Percentiles rank a stretch among this genome's conserved stretches.
Evolutionary conservation across 2,113 vertebrate species (phyloP).

Genomic region (Circaetus gallicus): DNA sequence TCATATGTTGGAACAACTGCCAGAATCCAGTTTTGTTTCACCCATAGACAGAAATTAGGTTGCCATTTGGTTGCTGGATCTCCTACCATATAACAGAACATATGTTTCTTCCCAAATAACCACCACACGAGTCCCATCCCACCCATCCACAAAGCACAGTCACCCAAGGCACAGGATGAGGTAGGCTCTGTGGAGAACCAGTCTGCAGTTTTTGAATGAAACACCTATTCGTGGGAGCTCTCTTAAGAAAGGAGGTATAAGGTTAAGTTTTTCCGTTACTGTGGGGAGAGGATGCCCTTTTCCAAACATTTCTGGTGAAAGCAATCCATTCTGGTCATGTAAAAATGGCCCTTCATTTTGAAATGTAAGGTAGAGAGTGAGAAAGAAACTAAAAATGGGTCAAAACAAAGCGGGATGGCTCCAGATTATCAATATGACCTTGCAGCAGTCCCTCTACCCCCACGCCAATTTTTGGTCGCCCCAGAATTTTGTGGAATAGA

Average conservation of each 20-base stretch:
- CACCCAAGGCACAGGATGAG: neutral
- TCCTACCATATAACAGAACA: neutral
- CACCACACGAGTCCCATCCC: fast-evolving
- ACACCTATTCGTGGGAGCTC: neutral
- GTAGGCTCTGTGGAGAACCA: neutral
- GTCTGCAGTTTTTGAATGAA: neutral
- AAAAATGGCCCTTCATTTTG: neutral
- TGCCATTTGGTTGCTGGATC: neutral
- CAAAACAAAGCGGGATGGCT: neutral
- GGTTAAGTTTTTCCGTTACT: neutral
- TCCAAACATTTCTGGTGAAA: neutral
- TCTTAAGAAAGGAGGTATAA: neutral
- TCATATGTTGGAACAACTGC: neutral
- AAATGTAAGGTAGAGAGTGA: neutral
- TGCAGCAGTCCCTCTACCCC: neutral
- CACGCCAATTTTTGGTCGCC: neutral
- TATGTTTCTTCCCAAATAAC: neutral
- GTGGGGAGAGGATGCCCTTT: neutral
- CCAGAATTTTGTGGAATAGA: neutral
- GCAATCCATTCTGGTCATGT: neutral
- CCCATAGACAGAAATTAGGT: neutral
- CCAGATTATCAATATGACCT: neutral
- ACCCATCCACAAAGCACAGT: neutral
- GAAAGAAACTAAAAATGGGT: neutral
- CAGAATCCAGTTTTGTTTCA: neutral